phyloP scores from a whole-genome alignment of 2,113 vertebrate species.

The Nesogale talazaci region DNA sequence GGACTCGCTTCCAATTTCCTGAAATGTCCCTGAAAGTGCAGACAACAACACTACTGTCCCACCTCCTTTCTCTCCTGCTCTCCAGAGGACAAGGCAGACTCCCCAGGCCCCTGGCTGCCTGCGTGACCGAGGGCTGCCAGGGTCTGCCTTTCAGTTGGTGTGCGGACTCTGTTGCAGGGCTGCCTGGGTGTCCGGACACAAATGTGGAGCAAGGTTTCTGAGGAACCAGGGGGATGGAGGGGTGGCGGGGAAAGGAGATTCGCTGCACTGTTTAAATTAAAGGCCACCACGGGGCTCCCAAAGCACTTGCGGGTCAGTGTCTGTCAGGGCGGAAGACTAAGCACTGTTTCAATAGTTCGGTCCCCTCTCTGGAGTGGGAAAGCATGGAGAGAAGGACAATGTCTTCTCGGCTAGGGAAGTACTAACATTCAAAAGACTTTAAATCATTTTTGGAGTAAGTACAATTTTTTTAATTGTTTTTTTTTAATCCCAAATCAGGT shows the following conservation, averaged over 20 bases:
- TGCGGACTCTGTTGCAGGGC: not conserved
- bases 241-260: not conserved
- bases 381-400: not conserved
- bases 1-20: not conserved
- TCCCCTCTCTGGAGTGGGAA: not conserved
- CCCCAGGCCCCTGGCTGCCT: not conserved
- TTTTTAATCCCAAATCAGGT: too few relatives aligned
- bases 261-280: constrained; percentile 17
- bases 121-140: constrained; percentile 2
- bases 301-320: constrained; percentile 11
- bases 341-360: constrained; percentile 31
- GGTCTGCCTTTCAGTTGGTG: not conserved
- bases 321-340: constrained; percentile 8
- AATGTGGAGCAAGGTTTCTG: not conserved
- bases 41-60: constrained; percentile 2
- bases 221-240: not conserved
- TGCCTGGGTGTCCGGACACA: not conserved
- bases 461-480: not conserved
- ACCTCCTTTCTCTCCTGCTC: not conserved
- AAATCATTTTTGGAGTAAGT: not conserved
- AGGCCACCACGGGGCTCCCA: not conserved
- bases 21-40: constrained; percentile 25
- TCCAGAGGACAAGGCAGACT: not conserved
- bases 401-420: constrained; percentile 30
- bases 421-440: constrained; percentile 41